phyloP scores from a whole-genome alignment of 1,140 invertebrate species.

The Monochamus saltuarius region DNA sequence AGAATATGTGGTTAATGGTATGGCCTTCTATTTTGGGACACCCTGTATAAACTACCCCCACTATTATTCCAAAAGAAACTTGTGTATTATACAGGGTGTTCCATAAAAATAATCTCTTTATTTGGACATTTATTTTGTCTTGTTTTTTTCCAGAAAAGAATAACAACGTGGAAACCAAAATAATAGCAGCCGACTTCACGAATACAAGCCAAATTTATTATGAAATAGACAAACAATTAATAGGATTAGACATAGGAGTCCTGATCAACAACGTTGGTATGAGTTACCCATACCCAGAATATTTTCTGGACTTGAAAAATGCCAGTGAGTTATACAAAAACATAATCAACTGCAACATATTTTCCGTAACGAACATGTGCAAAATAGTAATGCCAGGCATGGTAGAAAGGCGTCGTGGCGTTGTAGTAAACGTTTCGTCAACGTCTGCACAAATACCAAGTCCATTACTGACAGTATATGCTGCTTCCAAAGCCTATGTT shows the following conservation, averaged over 20 bases:
- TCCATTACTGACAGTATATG: slow-evolving; percentile 85
- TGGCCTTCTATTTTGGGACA: too few relatives aligned
- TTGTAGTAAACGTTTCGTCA: slow-evolving; percentile 93
- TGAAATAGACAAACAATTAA: slow-evolving; percentile 71
- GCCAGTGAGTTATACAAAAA: slow-evolving; percentile 57
- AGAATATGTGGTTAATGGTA: too few relatives aligned
- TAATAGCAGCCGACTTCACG: slow-evolving; percentile 85
- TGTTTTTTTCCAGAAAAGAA: slow-evolving; percentile 58
- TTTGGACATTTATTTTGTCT: too few relatives aligned
- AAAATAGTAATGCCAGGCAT: slow-evolving; percentile 84
- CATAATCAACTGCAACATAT: slow-evolving; percentile 72
- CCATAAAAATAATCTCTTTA: too few relatives aligned
- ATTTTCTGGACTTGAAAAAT: slow-evolving; percentile 72
- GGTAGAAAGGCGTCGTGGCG: slow-evolving; percentile 79
- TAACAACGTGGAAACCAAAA: slow-evolving; percentile 77
- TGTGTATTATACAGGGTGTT: too few relatives aligned
- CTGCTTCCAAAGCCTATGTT: slow-evolving; percentile 87
- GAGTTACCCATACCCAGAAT: slow-evolving; percentile 85
- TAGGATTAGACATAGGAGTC: slow-evolving; percentile 83
- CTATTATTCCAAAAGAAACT: too few relatives aligned
- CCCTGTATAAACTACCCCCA: too few relatives aligned
- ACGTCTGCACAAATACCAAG: slow-evolving; percentile 75
- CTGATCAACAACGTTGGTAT: slow-evolving; percentile 96
- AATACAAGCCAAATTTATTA: slow-evolving; percentile 68
- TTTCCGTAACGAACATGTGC: slow-evolving; percentile 80